Base-by-base conservation (phyloP, 1,140 invertebrate species). In the Drosophila gunungcola region DNA sequence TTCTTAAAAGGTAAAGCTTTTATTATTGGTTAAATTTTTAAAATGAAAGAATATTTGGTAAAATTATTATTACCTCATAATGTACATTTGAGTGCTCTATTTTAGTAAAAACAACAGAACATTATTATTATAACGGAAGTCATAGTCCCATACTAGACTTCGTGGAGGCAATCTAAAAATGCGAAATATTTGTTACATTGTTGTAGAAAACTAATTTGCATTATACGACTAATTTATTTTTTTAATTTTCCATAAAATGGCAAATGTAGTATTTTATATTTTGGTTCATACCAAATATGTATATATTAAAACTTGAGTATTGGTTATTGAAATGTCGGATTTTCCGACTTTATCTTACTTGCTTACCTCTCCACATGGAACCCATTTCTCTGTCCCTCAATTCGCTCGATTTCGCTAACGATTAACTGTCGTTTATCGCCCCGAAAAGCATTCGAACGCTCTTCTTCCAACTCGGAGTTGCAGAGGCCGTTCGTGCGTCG, bases 381-480 rank as follows among this genome's bases (percentile, higher is more conserved):
- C 11, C 25, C 4, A n/a, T 51, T 43, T 45, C 21, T 51, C 49
- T 43, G 11, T 9, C 9, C 4, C 21, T 12, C 29, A 53, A 38
- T 5, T 48, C n/a, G 3, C 2, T 68, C 32, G 36, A 64, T 64
- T 64, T 32, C 46, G 11, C 75, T 52, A 77, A 84, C 60, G 62
- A 55, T 62, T 49, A 45, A 34, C 72, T 68, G 29, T 75, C 70
- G 73, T 90, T 80, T 79, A 55, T 67, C 62, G 72, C 46, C 45
- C 21, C 7, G 12, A 52, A 55, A 72, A 91, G 91, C 85, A 73
- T 91, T 92, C 73, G 88, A 92, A 61, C 75, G 91, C 68, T 92
- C 91, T 39, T 65, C 84, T 53, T 92, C 91, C 25, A 86, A 73
- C 51, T 86, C 90, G 70, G 91, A 91, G 51, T 70, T 92, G 65